phyloP scores from a whole-genome alignment of 2,797 vertebrate genomes.

The Prunella strophiata region DNA sequence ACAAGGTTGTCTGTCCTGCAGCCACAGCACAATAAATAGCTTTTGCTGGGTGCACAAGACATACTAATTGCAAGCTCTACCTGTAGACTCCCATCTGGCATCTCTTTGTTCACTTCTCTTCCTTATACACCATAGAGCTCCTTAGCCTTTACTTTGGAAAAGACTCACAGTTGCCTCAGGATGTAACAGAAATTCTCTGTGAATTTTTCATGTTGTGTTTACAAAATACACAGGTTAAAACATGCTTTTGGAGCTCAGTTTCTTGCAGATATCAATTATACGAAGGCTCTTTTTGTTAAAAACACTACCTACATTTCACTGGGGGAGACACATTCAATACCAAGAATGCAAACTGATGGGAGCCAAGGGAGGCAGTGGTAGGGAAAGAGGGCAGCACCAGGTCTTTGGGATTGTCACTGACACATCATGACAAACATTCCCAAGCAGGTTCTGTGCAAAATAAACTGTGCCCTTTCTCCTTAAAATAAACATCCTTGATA shows the following conservation, averaged over 20 bases:
- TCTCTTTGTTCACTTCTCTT: conserved; percentile 59
- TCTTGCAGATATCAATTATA: conserved; percentile 49
- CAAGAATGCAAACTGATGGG: conserved; percentile 20
- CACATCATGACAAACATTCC: conserved; percentile 60
- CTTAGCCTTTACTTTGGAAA: conserved; percentile 36
- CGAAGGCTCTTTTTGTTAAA: conserved; percentile 42
- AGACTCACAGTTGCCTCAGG: conserved; percentile 43
- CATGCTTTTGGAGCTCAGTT: conserved; percentile 48
- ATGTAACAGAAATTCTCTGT: conserved; percentile 66
- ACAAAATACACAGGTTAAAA: conserved; percentile 71
- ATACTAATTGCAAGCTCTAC: background rate
- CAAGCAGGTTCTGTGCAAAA: conserved; percentile 54
- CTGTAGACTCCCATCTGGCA: conserved; percentile 17
- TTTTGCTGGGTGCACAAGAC: conserved; percentile 11
- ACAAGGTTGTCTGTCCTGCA: background rate
- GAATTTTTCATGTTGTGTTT: conserved; percentile 68
- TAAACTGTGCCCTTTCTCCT: conserved; percentile 58
- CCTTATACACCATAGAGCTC: background rate
- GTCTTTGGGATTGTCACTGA: conserved; percentile 50
- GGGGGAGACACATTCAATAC: background rate
- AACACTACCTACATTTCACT: conserved; percentile 9
- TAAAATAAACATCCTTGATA: conserved; percentile 63
- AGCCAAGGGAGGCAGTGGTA: conserved; percentile 11
- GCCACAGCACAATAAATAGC: background rate
- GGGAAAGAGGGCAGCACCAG: conserved; percentile 10